These are phyloP conservation scores for Heteronetta atricapilla DNA, from an alignment of 2,113 vertebrate genomes.

Conservation along the genomic window DNA sequence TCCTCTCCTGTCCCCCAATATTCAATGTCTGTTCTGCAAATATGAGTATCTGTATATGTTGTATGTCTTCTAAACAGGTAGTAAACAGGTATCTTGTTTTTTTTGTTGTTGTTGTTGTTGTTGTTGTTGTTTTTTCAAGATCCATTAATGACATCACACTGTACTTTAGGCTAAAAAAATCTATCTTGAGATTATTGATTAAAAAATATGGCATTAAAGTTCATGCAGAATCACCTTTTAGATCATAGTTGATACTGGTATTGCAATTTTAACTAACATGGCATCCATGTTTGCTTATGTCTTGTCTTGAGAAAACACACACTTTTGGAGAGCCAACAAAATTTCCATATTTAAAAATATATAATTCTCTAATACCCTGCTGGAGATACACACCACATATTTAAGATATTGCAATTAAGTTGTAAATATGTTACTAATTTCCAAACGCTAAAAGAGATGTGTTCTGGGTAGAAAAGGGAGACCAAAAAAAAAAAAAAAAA, in stretches of 20 bases:
- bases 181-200: slow-evolving; percentile 33
- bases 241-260: neutral
- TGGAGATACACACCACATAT: slow-evolving; percentile 10
- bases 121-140: neutral
- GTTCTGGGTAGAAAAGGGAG: neutral
- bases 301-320: slow-evolving; percentile 36
- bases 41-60: neutral
- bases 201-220: slow-evolving; percentile 13
- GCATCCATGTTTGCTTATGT: neutral
- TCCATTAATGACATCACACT: neutral
- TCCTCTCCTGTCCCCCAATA: neutral
- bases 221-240: neutral
- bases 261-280: neutral
- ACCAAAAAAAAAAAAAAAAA: too few relatives aligned
- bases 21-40: neutral
- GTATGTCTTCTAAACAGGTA: neutral
- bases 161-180: slow-evolving; percentile 1
- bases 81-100: neutral
- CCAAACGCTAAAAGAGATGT: neutral
- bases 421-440: neutral
- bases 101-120: too few relatives aligned
- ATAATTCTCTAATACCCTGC: neutral
- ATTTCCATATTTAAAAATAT: neutral
- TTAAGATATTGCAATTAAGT: neutral
- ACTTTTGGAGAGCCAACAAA: slow-evolving; percentile 21